These are phyloP conservation scores for Cantharis rustica DNA, from an alignment of 2,888 invertebrate species.

Conservation along the genomic window DNA sequence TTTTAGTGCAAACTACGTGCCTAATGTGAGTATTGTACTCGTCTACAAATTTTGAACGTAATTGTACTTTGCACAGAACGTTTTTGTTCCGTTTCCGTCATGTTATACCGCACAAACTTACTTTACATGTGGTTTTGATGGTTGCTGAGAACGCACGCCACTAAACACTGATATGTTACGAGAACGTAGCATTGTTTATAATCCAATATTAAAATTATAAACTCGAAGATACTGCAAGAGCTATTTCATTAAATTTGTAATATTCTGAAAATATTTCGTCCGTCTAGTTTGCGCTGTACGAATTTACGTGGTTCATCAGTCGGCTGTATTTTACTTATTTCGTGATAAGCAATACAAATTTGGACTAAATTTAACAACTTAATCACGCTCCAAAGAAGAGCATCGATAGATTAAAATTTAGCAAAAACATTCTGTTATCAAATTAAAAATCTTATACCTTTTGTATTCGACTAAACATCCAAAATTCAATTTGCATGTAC, in stretches of 20 bases:
- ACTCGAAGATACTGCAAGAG: not conserved
- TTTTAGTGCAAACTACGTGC: slow-evolving; percentile 37
- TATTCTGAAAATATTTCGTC: not conserved
- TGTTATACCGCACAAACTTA: not conserved
- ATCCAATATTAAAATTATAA: not conserved
- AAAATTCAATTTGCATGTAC: slow-evolving; percentile 28
- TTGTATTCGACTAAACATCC: slow-evolving; percentile 21
- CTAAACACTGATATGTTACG: not conserved
- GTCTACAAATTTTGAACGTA: slow-evolving; percentile 11
- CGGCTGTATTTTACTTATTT: not conserved
- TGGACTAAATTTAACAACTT: not conserved
- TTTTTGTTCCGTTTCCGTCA: slow-evolving; percentile 1
- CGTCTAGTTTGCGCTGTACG: not conserved
- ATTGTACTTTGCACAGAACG: slow-evolving; percentile 18
- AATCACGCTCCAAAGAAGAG: not conserved
- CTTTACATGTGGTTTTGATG: not conserved
- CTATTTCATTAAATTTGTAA: not conserved
- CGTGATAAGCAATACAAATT: not conserved
- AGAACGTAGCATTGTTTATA: not conserved
- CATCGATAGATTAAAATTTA: not conserved
- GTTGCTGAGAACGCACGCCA: not conserved
- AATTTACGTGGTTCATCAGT: not conserved
- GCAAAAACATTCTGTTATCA: slow-evolving; percentile 9
- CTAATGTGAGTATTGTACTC: slow-evolving; percentile 36
- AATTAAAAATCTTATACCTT: slow-evolving; percentile 21